A percentile compares a stretch with the other conserved stretches of the same genome.
Evolutionary conservation across 2,888 invertebrate species (phyloP).

Genomic region (Tipula helvola): DNA sequence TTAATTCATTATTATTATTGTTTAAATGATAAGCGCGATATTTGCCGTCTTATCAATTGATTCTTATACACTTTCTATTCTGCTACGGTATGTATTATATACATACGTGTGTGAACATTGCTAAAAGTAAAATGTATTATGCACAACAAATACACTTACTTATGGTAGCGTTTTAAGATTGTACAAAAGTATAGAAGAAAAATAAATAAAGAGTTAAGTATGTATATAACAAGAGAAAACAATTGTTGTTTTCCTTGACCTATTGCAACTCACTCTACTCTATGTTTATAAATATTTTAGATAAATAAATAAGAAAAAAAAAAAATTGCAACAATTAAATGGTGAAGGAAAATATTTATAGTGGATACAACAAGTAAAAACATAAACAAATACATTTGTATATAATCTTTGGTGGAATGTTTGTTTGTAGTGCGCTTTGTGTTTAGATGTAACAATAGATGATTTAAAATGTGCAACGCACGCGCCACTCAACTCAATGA

Average conservation of each 20-base stretch:
- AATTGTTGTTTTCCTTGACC: not conserved
- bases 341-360: not conserved
- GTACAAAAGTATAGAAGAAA: not conserved
- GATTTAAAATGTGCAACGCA: not conserved
- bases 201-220: not conserved
- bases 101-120: not conserved
- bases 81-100: not conserved
- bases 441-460: not conserved
- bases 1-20: not conserved
- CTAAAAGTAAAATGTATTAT: not conserved
- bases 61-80: not conserved
- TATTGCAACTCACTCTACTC: not conserved
- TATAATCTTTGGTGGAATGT: not conserved
- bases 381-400: not conserved
- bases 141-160: not conserved
- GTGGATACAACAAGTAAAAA: not conserved
- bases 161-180: not conserved
- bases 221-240: not conserved
- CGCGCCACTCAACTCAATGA: not conserved
- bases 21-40: not conserved
- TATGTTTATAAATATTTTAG: not conserved
- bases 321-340: not conserved
- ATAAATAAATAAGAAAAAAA: not conserved
- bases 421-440: not conserved
- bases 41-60: not conserved